Conservation (phyloP, 2,888 invertebrate genomes). For the Magallana nippona region DNA sequence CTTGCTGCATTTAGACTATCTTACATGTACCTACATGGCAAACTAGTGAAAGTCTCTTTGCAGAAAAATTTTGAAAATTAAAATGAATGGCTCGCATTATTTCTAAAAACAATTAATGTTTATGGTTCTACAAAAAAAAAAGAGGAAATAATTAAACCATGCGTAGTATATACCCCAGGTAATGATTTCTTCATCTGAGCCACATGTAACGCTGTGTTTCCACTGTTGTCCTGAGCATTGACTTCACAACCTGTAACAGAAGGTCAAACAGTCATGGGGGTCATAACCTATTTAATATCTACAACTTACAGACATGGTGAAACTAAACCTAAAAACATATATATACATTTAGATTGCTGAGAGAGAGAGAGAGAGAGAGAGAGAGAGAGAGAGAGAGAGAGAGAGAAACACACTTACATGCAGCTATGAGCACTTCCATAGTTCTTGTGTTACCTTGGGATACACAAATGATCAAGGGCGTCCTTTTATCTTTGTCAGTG, state of each 20-base stretch:
- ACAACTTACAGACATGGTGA: no score
- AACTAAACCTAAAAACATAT: no score
- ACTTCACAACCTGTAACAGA: conserved; percentile 56
- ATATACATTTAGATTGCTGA: no score
- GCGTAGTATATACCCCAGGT: neutral
- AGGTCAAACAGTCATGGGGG: neutral
- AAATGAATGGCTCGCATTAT: no score
- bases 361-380: no score
- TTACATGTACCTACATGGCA: no score
- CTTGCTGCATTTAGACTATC: no score
- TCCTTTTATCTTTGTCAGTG: conserved; percentile 54
- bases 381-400: no score
- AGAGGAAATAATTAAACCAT: conserved; percentile 15
- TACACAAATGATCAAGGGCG: conserved; percentile 62
- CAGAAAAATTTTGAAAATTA: no score
- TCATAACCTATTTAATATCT: neutral
- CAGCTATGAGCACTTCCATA: conserved; percentile 59
- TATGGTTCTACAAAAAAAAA: no score
- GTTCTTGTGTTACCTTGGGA: conserved; percentile 57
- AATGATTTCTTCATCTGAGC: conserved; percentile 59
- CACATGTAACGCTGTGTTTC: conserved; percentile 65
- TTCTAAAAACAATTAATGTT: no score
- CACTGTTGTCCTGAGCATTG: conserved; percentile 58
- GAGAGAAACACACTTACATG: neutral
- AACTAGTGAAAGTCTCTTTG: no score